Conservation (phyloP, 2,113 vertebrate species). For the Phalacrocorax brasilianus region DNA sequence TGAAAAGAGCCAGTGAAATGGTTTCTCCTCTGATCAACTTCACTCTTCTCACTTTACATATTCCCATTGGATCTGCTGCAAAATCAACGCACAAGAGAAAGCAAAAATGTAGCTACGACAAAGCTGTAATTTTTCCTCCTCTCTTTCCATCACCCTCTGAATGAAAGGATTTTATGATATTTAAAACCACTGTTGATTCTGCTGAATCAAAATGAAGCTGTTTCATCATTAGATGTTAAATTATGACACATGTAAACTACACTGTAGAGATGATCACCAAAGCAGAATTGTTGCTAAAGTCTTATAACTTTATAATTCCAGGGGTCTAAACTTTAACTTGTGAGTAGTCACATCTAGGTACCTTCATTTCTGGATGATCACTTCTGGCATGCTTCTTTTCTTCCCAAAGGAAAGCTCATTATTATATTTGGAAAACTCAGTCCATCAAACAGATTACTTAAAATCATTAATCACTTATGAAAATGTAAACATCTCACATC, state of each 20-base stretch:
- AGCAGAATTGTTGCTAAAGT: neutral
- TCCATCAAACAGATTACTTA: neutral
- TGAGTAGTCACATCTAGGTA: neutral
- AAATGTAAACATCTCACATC: neutral
- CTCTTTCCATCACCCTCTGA: neutral
- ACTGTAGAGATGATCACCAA: neutral
- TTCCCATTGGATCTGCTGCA: neutral
- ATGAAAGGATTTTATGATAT: neutral
- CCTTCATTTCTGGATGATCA: neutral
- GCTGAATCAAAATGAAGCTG: neutral
- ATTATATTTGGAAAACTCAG: neutral
- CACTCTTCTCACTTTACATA: neutral
- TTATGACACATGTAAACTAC: neutral
- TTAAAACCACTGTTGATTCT: neutral
- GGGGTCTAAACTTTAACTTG: neutral
- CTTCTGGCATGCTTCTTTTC: neutral
- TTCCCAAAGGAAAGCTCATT: neutral
- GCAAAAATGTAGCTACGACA: neutral
- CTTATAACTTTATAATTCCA: neutral
- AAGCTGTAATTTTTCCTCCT: neutral
- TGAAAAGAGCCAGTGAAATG: neutral
- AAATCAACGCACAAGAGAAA: neutral
- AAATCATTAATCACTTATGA: neutral
- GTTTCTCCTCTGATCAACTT: neutral
- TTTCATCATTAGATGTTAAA: neutral